Conservation (phyloP, 2,797 vertebrate species). For the Salarias fasciatus region DNA sequence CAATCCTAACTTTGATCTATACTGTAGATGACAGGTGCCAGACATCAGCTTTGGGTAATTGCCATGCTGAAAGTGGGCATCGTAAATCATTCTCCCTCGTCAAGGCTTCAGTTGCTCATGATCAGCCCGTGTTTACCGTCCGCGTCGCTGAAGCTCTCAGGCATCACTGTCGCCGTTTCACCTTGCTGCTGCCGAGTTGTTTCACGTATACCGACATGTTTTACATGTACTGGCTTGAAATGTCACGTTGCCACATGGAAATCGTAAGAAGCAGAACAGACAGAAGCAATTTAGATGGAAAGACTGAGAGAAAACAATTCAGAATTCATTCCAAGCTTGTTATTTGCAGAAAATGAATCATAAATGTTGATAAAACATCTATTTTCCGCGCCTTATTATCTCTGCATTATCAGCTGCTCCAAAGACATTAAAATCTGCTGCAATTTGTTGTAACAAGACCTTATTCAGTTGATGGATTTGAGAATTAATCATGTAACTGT, state of each 20-base stretch:
- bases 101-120: constrained; percentile 37
- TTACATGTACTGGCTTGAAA: constrained; percentile 8
- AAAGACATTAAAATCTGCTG: constrained; percentile 33
- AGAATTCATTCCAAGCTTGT: constrained; percentile 26
- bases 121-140: constrained; percentile 31
- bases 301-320: constrained; percentile 31
- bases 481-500: constrained; percentile 33
- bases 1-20: constrained; percentile 73
- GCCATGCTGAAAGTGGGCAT: constrained; percentile 62
- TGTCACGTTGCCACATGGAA: constrained; percentile 6
- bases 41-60: constrained; percentile 78
- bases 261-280: constrained; percentile 11
- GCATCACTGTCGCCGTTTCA: constrained; percentile 27
- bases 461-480: constrained; percentile 37
- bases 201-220: constrained; percentile 12
- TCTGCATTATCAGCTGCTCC: constrained; percentile 22
- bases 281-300: constrained; percentile 16
- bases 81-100: constrained; percentile 61
- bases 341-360: constrained; percentile 31
- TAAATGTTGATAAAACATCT: constrained; percentile 38
- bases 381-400: constrained; percentile 27
- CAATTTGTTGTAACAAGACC: constrained; percentile 36
- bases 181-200: constrained; percentile 12
- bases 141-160: constrained; percentile 17
- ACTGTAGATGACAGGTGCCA: constrained; percentile 76